Percentiles rank a stretch among this genome's conserved stretches.
phyloP scores from a whole-genome alignment of 2,113 vertebrate genomes.

The Puffinus mauretanicus region DNA sequence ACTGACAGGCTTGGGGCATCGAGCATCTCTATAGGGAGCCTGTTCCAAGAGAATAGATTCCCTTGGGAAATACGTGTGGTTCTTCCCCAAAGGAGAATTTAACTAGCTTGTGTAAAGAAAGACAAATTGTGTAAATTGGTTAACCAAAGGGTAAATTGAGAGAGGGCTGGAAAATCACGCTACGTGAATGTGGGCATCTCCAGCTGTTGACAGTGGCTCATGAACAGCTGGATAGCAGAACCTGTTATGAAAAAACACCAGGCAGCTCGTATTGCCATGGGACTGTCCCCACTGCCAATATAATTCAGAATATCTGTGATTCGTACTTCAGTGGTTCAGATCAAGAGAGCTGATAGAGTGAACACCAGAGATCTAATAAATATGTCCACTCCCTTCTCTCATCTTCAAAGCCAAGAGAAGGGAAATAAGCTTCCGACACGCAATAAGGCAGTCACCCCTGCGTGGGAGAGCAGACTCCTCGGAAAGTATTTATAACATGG shows the following conservation, averaged over 20 bases:
- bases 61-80: fast-evolving
- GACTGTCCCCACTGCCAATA: neutral
- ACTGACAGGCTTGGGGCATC: neutral
- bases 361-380: neutral
- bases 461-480: fast-evolving
- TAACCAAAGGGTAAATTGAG: neutral
- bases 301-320: neutral
- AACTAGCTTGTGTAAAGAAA: neutral
- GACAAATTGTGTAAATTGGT: neutral
- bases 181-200: neutral
- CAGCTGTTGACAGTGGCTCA: neutral
- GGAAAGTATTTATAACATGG: neutral
- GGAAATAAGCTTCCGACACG: fast-evolving
- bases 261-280: fast-evolving
- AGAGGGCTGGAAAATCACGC: neutral
- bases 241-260: neutral
- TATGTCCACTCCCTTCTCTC: neutral
- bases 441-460: neutral
- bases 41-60: neutral
- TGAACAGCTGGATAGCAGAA: neutral
- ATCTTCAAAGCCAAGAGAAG: neutral
- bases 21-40: neutral
- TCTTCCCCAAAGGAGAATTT: neutral
- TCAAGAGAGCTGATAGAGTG: neutral
- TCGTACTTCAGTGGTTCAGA: neutral